Evolutionary conservation across 35 echinoderm and acorn worm species (phyloP), one percentile per base, ranked within the genome.

Genomic region (Chiridota heheva): DNA sequence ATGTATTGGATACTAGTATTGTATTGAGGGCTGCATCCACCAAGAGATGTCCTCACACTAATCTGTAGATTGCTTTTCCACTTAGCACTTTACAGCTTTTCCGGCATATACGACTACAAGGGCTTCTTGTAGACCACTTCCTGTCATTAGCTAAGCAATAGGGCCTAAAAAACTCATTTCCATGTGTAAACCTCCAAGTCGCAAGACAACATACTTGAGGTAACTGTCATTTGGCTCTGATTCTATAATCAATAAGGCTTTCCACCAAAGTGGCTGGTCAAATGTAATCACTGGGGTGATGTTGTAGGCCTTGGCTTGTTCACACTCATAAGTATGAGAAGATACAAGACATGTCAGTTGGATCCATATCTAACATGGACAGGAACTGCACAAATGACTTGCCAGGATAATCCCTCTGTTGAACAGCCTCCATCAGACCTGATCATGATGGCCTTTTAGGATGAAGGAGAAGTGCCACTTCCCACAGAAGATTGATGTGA

Each of bases 121-220:
- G 13, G 82, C 34, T 37, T 89, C 86, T 10, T 58, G 63, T 17
- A 89, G 77, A 7, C 86, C 86, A 42, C 76, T 72, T 2, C 75
- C 75, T 12, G 63, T 38, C 86, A 89, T 81, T 6, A 89, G 18
- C 60, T 89, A 55, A 24, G 76, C 86, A 81, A 89, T 81, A 37
- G 63, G 40, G 7, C 86, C 66, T 3, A 84, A 47, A 36, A 84
- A 84, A 72, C 78, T 81, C 78, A 81, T 79, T 32, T 79, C 48
- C 1, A 47, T 56, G n/a, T 79, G 32, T 69, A 58, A 48, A 82
- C 31, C 3, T 51, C 17, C 2, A 36, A 80, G 34, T 7, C 76
- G 76, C 28, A 63, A 39, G 7, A 80, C 38, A 13, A 63, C 37
- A 29, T 15, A 42, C 18, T 28, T 48, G 25, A 80, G 58, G 44